These are phyloP conservation scores for Leptarthrus brevirostris DNA, from an alignment of 2,888 invertebrate genomes.

Conservation along the genomic window DNA sequence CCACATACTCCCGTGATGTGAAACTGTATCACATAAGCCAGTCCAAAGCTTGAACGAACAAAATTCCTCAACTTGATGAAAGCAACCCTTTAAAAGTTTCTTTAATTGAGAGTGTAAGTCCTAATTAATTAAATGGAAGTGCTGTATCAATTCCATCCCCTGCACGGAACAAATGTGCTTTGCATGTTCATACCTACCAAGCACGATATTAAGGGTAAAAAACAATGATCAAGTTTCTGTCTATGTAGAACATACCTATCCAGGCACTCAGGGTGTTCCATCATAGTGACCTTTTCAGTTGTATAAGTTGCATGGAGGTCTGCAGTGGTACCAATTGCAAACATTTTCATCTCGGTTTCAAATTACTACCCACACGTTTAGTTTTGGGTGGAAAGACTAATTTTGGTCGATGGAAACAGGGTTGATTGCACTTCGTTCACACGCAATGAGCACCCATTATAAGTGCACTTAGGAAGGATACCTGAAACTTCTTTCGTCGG, in stretches of 20 bases:
- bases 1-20: too few relatives aligned
- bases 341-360: conserved; percentile 20
- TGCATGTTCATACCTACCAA: background rate
- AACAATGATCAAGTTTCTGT: conserved; percentile 22
- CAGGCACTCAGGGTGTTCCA: background rate
- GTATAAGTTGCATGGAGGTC: background rate
- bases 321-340: background rate
- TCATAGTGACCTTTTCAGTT: background rate
- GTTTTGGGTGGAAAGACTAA: background rate
- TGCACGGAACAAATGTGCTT: conserved; percentile 7
- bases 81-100: background rate
- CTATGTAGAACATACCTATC: background rate
- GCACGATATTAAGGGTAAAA: background rate
- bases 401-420: background rate
- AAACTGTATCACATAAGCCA: too few relatives aligned
- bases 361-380: conserved; percentile 6
- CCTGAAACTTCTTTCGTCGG: conserved; percentile 17
- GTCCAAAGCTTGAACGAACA: too few relatives aligned
- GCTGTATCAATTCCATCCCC: background rate
- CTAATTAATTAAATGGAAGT: conserved; percentile 14
- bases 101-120: conserved; percentile 4
- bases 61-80: too few relatives aligned
- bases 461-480: background rate
- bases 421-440: conserved; percentile 17
- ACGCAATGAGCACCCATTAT: conserved; percentile 34